A percentile compares a stretch with the other conserved stretches of the same genome.
phyloP scores from a whole-genome alignment of 2,888 invertebrate genomes.

The Rhagonycha lutea region DNA sequence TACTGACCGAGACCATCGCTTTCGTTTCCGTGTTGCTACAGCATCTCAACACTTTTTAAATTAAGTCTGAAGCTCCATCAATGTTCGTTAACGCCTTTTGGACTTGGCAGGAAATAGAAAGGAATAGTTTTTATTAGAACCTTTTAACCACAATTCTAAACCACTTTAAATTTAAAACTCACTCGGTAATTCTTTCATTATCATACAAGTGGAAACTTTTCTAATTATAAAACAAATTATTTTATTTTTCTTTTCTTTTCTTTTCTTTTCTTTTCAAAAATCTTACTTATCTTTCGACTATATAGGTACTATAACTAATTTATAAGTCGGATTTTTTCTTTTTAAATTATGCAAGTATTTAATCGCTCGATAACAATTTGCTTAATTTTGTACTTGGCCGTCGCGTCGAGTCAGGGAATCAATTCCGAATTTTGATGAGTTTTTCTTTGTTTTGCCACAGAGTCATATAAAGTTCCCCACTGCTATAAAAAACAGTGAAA shows the following conservation, averaged over 20 bases:
- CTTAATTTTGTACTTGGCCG: background rate
- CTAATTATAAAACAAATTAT: background rate
- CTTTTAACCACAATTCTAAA: background rate
- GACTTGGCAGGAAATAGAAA: slow-evolving; percentile 13
- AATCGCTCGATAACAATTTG: too few relatives aligned
- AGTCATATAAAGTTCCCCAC: background rate
- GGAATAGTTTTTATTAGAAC: slow-evolving; percentile 18
- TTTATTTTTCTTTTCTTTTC: too few relatives aligned
- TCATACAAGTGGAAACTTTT: background rate
- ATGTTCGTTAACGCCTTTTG: slow-evolving; percentile 36
- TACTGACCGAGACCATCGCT: slow-evolving; percentile 50
- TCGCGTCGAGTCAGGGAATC: background rate
- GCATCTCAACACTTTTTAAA: slow-evolving; percentile 50
- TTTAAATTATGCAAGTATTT: too few relatives aligned
- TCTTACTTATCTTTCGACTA: background rate
- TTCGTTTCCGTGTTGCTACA: slow-evolving; percentile 45
- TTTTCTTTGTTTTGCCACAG: background rate
- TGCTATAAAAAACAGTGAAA: background rate
- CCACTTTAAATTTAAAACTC: background rate
- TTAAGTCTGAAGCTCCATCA: slow-evolving; percentile 45
- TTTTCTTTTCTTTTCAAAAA: background rate
- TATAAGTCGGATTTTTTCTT: too few relatives aligned
- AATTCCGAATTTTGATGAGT: background rate
- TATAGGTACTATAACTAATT: too few relatives aligned
- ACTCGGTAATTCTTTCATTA: background rate